Percentiles rank a stretch among this genome's conserved stretches.
Evolutionary conservation across 2,113 vertebrate species (phyloP).

Genomic region (Coregonus clupeaformis): DNA sequence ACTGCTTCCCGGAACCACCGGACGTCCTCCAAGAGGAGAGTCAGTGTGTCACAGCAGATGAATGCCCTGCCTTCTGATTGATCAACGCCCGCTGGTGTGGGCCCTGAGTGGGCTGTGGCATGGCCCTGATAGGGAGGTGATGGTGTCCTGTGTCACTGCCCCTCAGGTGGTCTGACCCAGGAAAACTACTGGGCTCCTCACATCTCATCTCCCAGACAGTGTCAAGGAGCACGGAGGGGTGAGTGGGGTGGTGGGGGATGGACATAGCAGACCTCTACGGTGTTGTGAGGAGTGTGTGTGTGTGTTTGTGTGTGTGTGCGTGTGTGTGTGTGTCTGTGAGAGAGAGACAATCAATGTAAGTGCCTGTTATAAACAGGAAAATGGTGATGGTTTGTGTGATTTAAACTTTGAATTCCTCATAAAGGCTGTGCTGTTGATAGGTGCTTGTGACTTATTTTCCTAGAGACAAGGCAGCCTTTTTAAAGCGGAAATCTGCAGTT

Average conservation of each 20-base stretch:
- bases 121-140: conserved; percentile 66
- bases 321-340: no score
- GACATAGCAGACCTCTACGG: conserved; percentile 34
- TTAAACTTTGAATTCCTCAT: conserved; percentile 47
- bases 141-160: conserved; percentile 54
- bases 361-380: conserved; percentile 60
- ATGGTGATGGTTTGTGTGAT: conserved; percentile 41
- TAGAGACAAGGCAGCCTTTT: conserved; percentile 20
- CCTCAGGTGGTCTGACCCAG: conserved; percentile 57
- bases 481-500: not conserved
- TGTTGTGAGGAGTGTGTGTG: not conserved
- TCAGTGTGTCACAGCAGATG: conserved; percentile 73
- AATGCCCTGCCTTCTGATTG: conserved; percentile 71
- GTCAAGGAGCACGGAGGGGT: conserved; percentile 25
- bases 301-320: no score
- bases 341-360: conserved; percentile 63
- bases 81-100: conserved; percentile 66
- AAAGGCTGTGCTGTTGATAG: conserved; percentile 30
- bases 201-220: conserved; percentile 55
- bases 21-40: conserved; percentile 67
- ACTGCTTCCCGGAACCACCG: conserved; percentile 61
- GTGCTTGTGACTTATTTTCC: conserved; percentile 13
- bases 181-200: conserved; percentile 50
- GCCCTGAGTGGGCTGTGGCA: conserved; percentile 52
- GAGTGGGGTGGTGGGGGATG: conserved; percentile 21